Conservation (phyloP, 2,113 vertebrate genomes). For the Puntigrus tetrazona region DNA sequence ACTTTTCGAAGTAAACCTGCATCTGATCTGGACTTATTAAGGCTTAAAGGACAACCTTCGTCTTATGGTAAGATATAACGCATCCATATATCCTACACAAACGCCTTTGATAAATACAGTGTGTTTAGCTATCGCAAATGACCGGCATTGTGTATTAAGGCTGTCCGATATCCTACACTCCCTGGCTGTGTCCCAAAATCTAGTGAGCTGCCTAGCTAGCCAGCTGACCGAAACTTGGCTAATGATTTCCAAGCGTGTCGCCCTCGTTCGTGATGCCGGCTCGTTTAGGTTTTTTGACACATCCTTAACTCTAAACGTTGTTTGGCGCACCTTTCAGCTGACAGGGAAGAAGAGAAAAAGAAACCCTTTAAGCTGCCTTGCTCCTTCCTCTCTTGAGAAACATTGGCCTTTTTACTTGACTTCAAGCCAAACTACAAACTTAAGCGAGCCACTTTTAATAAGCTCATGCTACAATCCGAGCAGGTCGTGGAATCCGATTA, state of each 20-base stretch:
- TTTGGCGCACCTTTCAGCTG: neutral
- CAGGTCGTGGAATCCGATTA: conserved; percentile 58
- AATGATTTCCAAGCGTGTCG: neutral
- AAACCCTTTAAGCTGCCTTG: neutral
- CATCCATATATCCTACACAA: neutral
- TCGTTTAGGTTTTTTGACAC: neutral
- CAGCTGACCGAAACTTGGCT: neutral
- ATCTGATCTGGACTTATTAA: neutral
- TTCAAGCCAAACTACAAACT: neutral
- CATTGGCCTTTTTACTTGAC: neutral
- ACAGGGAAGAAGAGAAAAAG: neutral
- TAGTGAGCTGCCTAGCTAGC: conserved; percentile 9
- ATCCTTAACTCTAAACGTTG: neutral
- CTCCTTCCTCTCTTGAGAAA: neutral
- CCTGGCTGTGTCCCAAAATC: neutral
- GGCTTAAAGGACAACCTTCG: neutral
- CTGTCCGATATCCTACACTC: neutral
- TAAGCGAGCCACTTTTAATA: conserved; percentile 45
- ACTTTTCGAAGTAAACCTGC: conserved; percentile 9
- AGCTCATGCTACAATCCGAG: conserved; percentile 32
- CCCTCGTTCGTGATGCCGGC: neutral
- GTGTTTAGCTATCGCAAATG: neutral
- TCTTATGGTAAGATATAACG: neutral
- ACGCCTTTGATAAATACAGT: neutral
- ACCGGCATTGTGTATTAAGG: neutral